Percentiles rank a stretch among this genome's conserved stretches.
Conservation (phyloP, 2,113 vertebrate genomes). For the Alaudala cheleensis region DNA sequence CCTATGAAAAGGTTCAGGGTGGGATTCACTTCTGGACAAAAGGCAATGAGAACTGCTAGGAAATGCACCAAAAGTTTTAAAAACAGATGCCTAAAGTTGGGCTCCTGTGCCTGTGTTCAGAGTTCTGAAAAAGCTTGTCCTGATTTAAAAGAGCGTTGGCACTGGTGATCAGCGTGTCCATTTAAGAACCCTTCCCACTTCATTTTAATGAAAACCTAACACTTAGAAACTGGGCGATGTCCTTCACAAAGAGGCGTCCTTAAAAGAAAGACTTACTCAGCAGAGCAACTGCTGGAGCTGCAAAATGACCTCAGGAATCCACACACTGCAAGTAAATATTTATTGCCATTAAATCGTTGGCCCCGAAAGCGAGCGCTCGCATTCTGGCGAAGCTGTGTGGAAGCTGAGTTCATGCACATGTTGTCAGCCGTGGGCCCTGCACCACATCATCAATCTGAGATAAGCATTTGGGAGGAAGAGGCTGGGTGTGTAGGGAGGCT, state of each 20-base stretch:
- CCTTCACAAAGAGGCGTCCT: neutral
- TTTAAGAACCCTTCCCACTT: neutral
- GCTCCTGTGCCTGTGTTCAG: neutral
- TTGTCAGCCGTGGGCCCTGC: slow-evolving; percentile 32
- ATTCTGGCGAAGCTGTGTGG: slow-evolving; percentile 43
- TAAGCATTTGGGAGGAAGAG: slow-evolving; percentile 48
- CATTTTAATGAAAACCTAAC: neutral
- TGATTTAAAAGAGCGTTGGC: neutral
- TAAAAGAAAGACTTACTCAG: slow-evolving; percentile 1
- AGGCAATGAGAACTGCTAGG: neutral
- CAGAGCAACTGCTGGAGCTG: neutral
- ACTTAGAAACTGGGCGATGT: neutral
- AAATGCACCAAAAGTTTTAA: neutral
- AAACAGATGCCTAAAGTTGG: neutral
- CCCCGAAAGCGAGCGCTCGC: neutral
- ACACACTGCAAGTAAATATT: slow-evolving; percentile 54
- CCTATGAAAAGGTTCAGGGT: neutral
- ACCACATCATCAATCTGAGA: slow-evolving; percentile 63
- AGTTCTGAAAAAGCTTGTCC: neutral
- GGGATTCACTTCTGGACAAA: neutral
- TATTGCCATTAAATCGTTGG: slow-evolving; percentile 36
- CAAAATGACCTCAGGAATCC: slow-evolving; percentile 51
- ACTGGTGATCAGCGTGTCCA: neutral
- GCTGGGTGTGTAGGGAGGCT: neutral
- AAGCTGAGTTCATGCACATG: slow-evolving; percentile 52